Base-by-base conservation (phyloP, 2,888 invertebrate species). In the Ctena decussata region DNA sequence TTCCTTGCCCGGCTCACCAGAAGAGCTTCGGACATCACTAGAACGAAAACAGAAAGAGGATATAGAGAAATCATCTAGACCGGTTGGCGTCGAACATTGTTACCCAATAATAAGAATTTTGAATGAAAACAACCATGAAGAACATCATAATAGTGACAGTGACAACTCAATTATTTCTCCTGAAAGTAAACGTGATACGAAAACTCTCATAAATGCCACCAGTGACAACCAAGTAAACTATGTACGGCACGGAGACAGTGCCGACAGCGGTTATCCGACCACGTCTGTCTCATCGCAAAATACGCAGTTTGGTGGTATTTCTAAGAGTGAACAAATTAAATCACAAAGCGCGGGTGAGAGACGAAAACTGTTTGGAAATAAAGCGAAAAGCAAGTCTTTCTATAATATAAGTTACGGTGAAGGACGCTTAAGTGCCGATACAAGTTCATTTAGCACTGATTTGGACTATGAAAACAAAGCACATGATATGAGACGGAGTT, bases 201-300 rank as follows among this genome's bases (percentile, higher is more conserved):
- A 8, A 21, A 65, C 11, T 12, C 3, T 30, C 3, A 2, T 8
- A 35, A 21, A 35, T 2, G 6, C 11, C 1, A 1, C 5, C 3
- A 35, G 18, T 35, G 32, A 11, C 5, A 35, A 21, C 11, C 35
- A 65, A 2, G 12, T 57, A 27, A 60, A 21, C 18, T 24, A 60
- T 18, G 11, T 30, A 27, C 12, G 11, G 15, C 15, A 8, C 8
- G 18, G 1, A 11, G 65, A 35, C 5, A 65, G 65, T 30, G 21
- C 6, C 27, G 88, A 86, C 57, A 88, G 88, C 49, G 88, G 88
- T 18, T 88, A 88, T 57, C 88, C 84, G 12, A 86, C 88, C 11
- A 84, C 85, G 21, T 74, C 77, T 0, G 70, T 79, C 3, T 83
- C 83, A 1, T 84, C 82, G 0, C 44, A 41, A 11, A 46, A 24